Evolutionary conservation across 2,888 invertebrate species (phyloP), one percentile per base, ranked within the genome.

Genomic region (Drosophila meridionalis): DNA sequence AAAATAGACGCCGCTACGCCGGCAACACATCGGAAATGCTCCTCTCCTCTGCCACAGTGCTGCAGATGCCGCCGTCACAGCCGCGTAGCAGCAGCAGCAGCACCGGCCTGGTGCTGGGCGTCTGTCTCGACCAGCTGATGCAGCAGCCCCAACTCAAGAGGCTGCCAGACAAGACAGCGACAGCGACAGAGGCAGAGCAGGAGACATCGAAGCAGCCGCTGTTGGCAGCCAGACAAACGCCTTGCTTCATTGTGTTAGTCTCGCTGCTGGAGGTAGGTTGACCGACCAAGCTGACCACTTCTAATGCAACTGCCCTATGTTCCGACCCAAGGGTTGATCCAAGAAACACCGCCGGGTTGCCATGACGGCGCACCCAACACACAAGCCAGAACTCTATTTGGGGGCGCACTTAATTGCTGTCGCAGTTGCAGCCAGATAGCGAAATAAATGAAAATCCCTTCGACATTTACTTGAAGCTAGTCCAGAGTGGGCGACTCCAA

Each of bases 161-260:
- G 48, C 34, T 72, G 64, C 52, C 61, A 62, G 62, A 3, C 45
- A 57, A 38, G 63, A 36, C 20, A 20, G 20, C 20, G 20, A 20
- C 20, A 20, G 20, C 20, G 63, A 36, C 9, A 4, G 53, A 20
- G 11, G 4, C 47, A 42, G 42, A 42, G 26, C 34, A 48, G 2
- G 14, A 40, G n/a, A 26, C 8, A 52, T 12, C 7, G 28, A 9
- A 71, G 69, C 77, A 72, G 45, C 98, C 98, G 94, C 98, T 98
- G 94, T 98, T 98, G 94, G 42, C 68, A 62, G 38, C 56, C 26
- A 57, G 98, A 98, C 83, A 98, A 98, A 93, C 98, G 73, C 98
- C 99, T 30, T 94, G 98, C 78, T 98, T 99, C 94, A 97, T 98
- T 92, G 96, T 98, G 89, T 95, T 97, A 92, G 96, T 98, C 93